Evolutionary conservation across 2,797 vertebrate genomes (phyloP).

Genomic region (Hippopotamyrus pictus): DNA sequence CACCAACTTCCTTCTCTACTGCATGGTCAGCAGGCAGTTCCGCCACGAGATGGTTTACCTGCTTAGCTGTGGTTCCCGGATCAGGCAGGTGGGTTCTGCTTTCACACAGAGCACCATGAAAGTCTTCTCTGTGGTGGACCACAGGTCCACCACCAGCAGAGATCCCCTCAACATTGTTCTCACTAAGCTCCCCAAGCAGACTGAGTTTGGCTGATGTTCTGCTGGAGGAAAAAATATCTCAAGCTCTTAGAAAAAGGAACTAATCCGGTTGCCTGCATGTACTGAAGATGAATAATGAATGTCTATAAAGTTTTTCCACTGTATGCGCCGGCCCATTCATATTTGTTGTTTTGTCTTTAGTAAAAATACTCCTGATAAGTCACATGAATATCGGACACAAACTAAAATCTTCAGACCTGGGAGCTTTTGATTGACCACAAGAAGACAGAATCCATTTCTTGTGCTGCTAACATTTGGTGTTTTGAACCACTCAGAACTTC

Average conservation of each 20-base stretch:
- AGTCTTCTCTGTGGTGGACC: slow-evolving; percentile 53
- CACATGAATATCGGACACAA: not conserved
- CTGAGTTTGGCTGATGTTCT: slow-evolving; percentile 21
- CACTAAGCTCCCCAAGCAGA: slow-evolving; percentile 42
- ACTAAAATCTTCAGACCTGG: not conserved
- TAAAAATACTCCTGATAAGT: not conserved
- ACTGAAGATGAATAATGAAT: not conserved
- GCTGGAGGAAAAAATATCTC: not conserved
- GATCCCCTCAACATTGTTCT: slow-evolving; percentile 40
- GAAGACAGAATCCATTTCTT: not conserved
- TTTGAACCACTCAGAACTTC: not conserved
- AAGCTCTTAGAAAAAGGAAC: not conserved
- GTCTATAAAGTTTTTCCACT: not conserved
- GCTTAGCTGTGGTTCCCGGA: slow-evolving; percentile 38
- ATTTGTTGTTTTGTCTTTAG: not conserved
- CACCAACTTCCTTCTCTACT: slow-evolving; percentile 73
- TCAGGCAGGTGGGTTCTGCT: slow-evolving; percentile 38
- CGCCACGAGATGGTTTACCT: slow-evolving; percentile 50
- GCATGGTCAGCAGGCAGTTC: slow-evolving; percentile 61
- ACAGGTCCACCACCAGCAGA: slow-evolving; percentile 12
- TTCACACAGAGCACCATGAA: slow-evolving; percentile 55
- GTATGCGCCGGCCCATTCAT: not conserved
- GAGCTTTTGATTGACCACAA: not conserved
- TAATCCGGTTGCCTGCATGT: not conserved
- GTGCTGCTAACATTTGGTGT: not conserved